Evolutionary conservation across 2,113 vertebrate genomes (phyloP).

Genomic region (Oryzias woworae): DNA sequence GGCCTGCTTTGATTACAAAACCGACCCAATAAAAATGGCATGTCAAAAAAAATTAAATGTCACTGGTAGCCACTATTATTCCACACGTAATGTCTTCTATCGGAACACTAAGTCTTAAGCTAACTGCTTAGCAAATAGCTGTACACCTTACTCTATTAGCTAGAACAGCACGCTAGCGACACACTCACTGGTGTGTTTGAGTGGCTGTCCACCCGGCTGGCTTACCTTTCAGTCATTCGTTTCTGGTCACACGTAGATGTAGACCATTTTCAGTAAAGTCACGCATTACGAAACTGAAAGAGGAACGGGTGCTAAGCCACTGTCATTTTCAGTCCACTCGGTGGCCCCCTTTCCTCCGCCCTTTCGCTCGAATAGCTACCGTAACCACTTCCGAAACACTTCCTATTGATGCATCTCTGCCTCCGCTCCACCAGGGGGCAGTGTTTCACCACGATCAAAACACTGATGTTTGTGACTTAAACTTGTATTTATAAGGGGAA

Average conservation of each 20-base stretch:
- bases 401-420: constrained; percentile 24
- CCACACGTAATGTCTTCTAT: rapidly evolving
- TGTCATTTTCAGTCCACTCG: constrained; percentile 27
- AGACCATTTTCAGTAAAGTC: background rate
- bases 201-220: constrained; percentile 8
- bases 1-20: background rate
- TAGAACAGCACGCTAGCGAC: constrained; percentile 42
- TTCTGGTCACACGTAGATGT: background rate
- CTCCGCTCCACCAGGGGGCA: constrained; percentile 39
- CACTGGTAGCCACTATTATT: background rate
- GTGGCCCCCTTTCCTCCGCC: constrained; percentile 46
- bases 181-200: constrained; percentile 26
- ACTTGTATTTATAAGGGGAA: no score
- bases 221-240: constrained; percentile 33
- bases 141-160: constrained; percentile 56
- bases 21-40: no score
- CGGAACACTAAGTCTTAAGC: background rate
- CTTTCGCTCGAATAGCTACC: constrained; percentile 46
- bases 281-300: background rate
- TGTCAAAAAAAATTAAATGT: background rate
- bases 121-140: constrained; percentile 19
- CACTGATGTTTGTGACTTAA: no score
- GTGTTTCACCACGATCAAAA: background rate
- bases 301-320: background rate
- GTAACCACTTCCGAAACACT: constrained; percentile 58